Evolutionary conservation across 2,888 invertebrate genomes (phyloP), one percentile per base, ranked within the genome.

Genomic region (Junonia oenone): DNA sequence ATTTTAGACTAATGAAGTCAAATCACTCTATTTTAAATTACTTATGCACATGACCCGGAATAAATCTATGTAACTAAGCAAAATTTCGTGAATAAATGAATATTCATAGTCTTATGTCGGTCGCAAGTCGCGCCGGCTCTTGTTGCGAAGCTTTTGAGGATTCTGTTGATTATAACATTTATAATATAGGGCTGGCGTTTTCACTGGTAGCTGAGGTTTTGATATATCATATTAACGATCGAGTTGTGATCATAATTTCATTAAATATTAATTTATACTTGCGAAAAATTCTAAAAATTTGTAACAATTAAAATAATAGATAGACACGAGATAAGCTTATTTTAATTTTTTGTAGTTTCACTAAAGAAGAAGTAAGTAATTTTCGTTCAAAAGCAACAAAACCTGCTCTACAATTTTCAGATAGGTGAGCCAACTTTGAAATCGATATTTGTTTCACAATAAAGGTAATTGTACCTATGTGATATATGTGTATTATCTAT

Each of bases 71-170:
- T 57, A 62, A 62, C 72, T 75, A 75, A 78, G 79, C 77, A 81
- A 82, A 82, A 80, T 81, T 81, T 81, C 75, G 76, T 78, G 78
- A 81, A 79, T 80, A 79, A 78, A 79, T 84, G 83, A 84, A 87
- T 88, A 88, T 87, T 85, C 84, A 88, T 85, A 69, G 75, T 68
- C 72, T 77, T 76, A 68, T 75, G 79, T 79, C 79, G 80, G 76
- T 83, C 83, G 79, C 84, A 84, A 86, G 82, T 83, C 81, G 83
- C 56, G 68, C 72, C 66, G 68, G 67, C 75, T 75, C 74, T 68
- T 68, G 78, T 78, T 75, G 78, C 74, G 74, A 75, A 78, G 81
- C 81, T 77, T 77, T 73, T 75, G 64, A 57, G 56, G 56, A 56
- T 52, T 59, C 58, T 55, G 55, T 55, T 60, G 50, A 33, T 55